Evolutionary conservation across 2,888 invertebrate species (phyloP).

Genomic region (Caenorhabditis zanzibari): DNA sequence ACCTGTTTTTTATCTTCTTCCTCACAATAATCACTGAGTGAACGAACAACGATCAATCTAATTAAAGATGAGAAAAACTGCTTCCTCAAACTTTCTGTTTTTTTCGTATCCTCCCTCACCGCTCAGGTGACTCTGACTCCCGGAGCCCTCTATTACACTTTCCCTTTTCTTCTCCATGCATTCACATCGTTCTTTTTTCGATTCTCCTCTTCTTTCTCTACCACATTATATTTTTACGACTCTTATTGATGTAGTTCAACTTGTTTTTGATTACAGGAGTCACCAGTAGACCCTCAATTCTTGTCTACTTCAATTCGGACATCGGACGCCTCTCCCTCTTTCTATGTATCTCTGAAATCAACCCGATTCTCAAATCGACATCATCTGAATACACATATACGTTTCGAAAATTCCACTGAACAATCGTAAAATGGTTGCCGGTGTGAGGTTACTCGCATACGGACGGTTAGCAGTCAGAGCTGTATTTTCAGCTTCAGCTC

Average conservation of each 20-base stretch:
- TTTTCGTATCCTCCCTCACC: conserved; percentile 33
- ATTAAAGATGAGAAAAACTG: conserved; percentile 16
- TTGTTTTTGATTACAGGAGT: conserved; percentile 61
- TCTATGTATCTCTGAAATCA: conserved; percentile 30
- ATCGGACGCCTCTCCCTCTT: conserved; percentile 15
- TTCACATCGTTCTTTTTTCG: conserved; percentile 24
- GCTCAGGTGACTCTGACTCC: conserved; percentile 47
- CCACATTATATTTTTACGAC: conserved; percentile 53
- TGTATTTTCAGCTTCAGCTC: conserved; percentile 72
- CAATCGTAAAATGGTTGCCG: conserved; percentile 72
- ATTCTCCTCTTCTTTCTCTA: conserved; percentile 18
- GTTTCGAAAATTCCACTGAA: conserved; percentile 50
- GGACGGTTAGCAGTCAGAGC: conserved; percentile 77
- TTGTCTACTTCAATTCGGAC: conserved; percentile 40
- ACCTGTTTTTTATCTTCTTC: conserved; percentile 38
- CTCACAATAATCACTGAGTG: conserved; percentile 5
- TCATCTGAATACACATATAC: neutral
- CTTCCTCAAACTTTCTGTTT: conserved; percentile 47
- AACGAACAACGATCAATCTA: conserved; percentile 57
- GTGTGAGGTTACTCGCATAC: conserved; percentile 73
- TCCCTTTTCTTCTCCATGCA: conserved; percentile 25
- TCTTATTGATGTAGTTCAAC: conserved; percentile 37
- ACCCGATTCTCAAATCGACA: neutral
- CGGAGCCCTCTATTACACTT: conserved; percentile 49
- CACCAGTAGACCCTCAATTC: conserved; percentile 55